These are phyloP conservation scores for Limnothrissa miodon DNA, from an alignment of 2,113 vertebrate genomes.

Conservation along the genomic window DNA sequence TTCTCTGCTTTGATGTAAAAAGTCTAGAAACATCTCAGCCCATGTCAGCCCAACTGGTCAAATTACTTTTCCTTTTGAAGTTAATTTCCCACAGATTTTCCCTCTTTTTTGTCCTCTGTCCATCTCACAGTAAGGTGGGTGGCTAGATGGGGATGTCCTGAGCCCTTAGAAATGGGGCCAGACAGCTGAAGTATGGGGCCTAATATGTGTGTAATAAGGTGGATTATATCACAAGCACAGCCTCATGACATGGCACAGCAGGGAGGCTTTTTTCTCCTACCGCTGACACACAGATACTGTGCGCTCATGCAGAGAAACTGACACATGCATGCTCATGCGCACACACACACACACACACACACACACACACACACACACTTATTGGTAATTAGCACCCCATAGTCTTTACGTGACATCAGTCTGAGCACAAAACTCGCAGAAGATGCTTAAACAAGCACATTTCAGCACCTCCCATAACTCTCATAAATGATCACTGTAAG, in stretches of 20 bases:
- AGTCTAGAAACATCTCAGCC: not conserved
- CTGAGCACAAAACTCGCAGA: not conserved
- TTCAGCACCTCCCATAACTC: not conserved
- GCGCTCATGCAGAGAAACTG: not conserved
- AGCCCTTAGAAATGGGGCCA: not conserved
- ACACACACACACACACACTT: not conserved
- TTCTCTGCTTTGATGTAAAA: not conserved
- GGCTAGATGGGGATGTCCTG: not conserved
- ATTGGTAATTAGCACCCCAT: not conserved
- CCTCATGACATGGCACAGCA: not conserved
- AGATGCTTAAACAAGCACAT: not conserved
- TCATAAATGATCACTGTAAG: too few species aligned
- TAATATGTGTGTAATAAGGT: constrained; percentile 3
- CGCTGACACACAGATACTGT: not conserved
- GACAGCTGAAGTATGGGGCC: not conserved
- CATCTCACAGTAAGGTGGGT: not conserved
- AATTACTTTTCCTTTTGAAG: not conserved
- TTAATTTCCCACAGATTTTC: not conserved
- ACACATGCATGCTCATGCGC: not conserved
- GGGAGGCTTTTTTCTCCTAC: not conserved
- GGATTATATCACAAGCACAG: not conserved
- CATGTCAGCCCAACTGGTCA: not conserved
- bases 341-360: not conserved
- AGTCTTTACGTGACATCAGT: not conserved
- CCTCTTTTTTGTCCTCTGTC: not conserved